A percentile compares a stretch with the other conserved stretches of the same genome.
Evolutionary conservation across 2,888 invertebrate species (phyloP).

Genomic region (Lordiphosa andalusiaca): DNA sequence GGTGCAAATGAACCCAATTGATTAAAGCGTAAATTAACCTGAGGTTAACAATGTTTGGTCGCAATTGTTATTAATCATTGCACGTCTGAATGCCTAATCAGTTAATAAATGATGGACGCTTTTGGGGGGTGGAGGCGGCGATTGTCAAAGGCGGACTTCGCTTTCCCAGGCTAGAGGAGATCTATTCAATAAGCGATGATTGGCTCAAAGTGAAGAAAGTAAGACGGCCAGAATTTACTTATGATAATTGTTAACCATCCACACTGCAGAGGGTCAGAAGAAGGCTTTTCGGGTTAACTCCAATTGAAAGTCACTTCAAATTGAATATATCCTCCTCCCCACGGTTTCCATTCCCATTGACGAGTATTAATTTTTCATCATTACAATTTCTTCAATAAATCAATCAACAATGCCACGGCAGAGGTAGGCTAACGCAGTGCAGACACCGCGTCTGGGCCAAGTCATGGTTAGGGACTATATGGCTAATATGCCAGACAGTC

Average conservation of each 20-base stretch:
- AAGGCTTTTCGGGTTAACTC: constrained; percentile 22
- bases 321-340: constrained; percentile 28
- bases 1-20: constrained; percentile 76
- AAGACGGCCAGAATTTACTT: constrained; percentile 4
- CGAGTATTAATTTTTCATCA: constrained; percentile 73
- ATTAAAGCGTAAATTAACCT: constrained; percentile 76
- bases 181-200: constrained; percentile 65
- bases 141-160: constrained; percentile 50
- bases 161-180: constrained; percentile 65
- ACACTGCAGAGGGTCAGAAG: constrained; percentile 24
- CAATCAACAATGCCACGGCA: constrained; percentile 61
- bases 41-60: constrained; percentile 72
- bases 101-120: constrained; percentile 61
- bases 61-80: constrained; percentile 74
- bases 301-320: constrained; percentile 51
- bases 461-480: constrained; percentile 37
- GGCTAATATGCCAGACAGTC: constrained; percentile 69
- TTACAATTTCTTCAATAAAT: constrained; percentile 70
- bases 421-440: constrained; percentile 14
- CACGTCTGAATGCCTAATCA: constrained; percentile 75
- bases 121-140: constrained; percentile 48
- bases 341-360: constrained; percentile 50
- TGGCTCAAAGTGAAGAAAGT: constrained; percentile 52
- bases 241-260: constrained; percentile 51
- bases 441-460: constrained; percentile 50